Evolutionary conservation across 2,797 vertebrate species (phyloP).

Genomic region (Emys orbicularis): DNA sequence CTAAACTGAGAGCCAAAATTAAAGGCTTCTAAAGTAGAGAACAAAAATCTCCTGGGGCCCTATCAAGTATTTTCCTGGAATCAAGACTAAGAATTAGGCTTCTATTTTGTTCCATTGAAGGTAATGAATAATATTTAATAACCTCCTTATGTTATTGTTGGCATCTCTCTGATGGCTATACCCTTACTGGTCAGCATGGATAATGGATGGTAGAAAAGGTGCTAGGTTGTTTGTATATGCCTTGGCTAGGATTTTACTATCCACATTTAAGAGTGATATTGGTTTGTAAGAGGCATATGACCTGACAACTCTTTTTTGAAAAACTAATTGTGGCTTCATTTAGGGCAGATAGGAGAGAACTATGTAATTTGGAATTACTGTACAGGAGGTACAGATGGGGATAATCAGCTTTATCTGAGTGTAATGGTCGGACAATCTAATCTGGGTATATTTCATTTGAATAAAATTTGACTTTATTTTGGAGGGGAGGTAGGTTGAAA

Average conservation of each 20-base stretch:
- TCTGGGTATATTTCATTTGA: neutral
- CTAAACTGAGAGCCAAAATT: slow-evolving; percentile 66
- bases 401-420: neutral
- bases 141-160: slow-evolving; percentile 73
- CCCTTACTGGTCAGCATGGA: slow-evolving; percentile 41
- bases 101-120: slow-evolving; percentile 69
- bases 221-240: slow-evolving; percentile 56
- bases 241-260: slow-evolving; percentile 47
- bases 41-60: slow-evolving; percentile 45
- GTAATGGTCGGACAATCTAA: neutral
- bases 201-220: slow-evolving; percentile 69
- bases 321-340: slow-evolving; percentile 20
- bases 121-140: slow-evolving; percentile 79
- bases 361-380: slow-evolving; percentile 2
- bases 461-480: neutral
- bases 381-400: neutral
- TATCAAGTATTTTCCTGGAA: slow-evolving; percentile 74
- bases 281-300: slow-evolving; percentile 1
- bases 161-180: slow-evolving; percentile 57
- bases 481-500: neutral
- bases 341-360: slow-evolving; percentile 28
- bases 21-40: slow-evolving; percentile 65
- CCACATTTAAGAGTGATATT: slow-evolving; percentile 1
- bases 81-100: slow-evolving; percentile 46
- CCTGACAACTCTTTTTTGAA: slow-evolving; percentile 48